Evolutionary conservation across 2,113 vertebrate genomes (phyloP).

Genomic region (Nothobranchius furzeri): DNA sequence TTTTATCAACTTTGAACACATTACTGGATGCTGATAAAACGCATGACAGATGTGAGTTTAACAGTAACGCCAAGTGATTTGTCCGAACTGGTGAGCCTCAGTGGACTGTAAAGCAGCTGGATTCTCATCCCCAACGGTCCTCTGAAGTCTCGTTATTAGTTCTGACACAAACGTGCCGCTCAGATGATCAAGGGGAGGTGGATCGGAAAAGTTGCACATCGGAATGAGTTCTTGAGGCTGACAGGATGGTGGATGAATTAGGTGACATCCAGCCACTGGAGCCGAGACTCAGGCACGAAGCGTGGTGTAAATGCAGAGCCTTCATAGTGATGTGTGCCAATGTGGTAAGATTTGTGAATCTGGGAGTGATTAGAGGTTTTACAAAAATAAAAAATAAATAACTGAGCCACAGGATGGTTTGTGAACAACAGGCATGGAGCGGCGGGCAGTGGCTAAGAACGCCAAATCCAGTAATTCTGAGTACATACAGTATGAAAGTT

Average conservation of each 20-base stretch:
- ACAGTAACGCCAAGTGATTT: conserved; percentile 29
- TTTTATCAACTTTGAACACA: conserved; percentile 7
- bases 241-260: conserved; percentile 54
- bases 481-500: conserved; percentile 27
- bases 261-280: conserved; percentile 59
- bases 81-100: conserved; percentile 32
- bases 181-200: conserved; percentile 38
- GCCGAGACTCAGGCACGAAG: conserved; percentile 35
- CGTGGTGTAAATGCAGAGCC: conserved; percentile 45
- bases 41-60: conserved; percentile 17
- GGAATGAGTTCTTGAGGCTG: conserved; percentile 32
- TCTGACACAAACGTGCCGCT: conserved; percentile 37
- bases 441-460: conserved; percentile 25
- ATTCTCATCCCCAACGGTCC: conserved; percentile 25
- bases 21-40: conserved; percentile 9
- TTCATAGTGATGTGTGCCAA: conserved; percentile 37
- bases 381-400: conserved; percentile 13
- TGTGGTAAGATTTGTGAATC: conserved; percentile 55
- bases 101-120: conserved; percentile 47
- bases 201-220: conserved; percentile 33
- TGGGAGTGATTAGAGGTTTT: conserved; percentile 65
- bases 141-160: conserved; percentile 42
- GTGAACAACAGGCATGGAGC: conserved; percentile 29
- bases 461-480: conserved; percentile 39
- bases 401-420: conserved; percentile 35